Evolutionary conservation across 2,797 vertebrate genomes (phyloP), one percentile per base, ranked within the genome.

Genomic region (Tapera naevia): DNA sequence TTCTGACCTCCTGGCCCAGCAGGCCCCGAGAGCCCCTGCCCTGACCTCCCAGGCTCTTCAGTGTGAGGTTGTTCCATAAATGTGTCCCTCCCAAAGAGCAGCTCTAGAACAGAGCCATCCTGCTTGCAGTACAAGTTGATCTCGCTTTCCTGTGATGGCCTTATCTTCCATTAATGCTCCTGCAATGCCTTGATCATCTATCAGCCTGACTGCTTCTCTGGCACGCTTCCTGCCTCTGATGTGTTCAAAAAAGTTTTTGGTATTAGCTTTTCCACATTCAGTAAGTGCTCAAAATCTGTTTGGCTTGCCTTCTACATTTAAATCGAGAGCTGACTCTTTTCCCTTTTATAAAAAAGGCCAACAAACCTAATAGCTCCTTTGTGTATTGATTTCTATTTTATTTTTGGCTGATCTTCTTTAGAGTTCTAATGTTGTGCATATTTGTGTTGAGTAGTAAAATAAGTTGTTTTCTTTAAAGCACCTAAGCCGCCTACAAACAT

Each of bases 191-290:
- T 62, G 84, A 91, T 82, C 94, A 87, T 71, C 95, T 45, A 75
- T 92, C 95, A 92, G 71, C 12, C 91, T 91, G 94, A 66, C 91
- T 89, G 60, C 84, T 76, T n/a, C 87, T 58, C 89, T 91, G 95
- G 89, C 87, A 87, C 87, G 64, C 48, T 87, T 85, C 81, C 96
- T 93, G 79, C 69, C 79, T 91, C 91, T 91, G 84, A 89, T 76
- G 74, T 71, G 60, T 39, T 82, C 33, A 22, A 21, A 92, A 82
- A 85, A 89, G 39, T 91, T 92, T 58, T 48, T 51, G 10, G 61
- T 56, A 70, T 73, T 30, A 89, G 64, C 80, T 95, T 76, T 76
- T 82, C 79, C 81, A 82, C 69, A 28, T 80, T 71, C 91, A 69
- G 24, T 65, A 69, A 86, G 43, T 51, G 88, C 91, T 82, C 32